phyloP scores from a whole-genome alignment of 2,797 vertebrate species.

The Alca torda region DNA sequence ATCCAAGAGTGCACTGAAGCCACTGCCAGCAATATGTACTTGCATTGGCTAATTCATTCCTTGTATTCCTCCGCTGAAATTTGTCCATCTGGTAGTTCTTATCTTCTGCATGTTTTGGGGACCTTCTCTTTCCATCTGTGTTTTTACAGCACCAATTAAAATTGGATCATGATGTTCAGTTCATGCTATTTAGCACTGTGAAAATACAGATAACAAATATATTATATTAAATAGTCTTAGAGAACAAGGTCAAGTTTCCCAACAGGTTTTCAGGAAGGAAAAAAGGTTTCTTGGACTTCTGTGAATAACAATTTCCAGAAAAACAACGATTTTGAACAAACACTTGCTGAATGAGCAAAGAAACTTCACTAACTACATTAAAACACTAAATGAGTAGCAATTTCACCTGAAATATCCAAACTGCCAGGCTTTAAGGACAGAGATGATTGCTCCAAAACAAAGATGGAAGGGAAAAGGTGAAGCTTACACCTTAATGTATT shows the following conservation, averaged over 20 bases:
- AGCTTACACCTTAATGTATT: neutral
- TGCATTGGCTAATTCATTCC: neutral
- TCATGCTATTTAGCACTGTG: neutral
- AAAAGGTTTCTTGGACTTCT: neutral
- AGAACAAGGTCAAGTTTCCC: neutral
- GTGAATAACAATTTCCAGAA: neutral
- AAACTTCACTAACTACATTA: neutral
- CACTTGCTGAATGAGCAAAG: neutral
- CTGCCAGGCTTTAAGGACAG: neutral
- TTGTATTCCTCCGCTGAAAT: neutral
- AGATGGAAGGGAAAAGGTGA: neutral
- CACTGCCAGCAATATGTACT: neutral
- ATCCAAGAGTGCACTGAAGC: neutral
- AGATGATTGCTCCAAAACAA: neutral
- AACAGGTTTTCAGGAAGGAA: neutral
- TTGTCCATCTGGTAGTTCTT: neutral
- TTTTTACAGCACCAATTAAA: conserved; percentile 18
- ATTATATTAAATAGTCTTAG: neutral
- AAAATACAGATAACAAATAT: neutral
- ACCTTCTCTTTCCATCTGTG: conserved; percentile 13
- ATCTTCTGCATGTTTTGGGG: neutral
- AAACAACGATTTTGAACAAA: neutral
- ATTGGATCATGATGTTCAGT: neutral
- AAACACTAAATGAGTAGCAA: neutral
- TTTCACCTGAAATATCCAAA: neutral